Evolutionary conservation across 2,888 invertebrate genomes (phyloP).

Genomic region (Eupeodes latifasciatus): DNA sequence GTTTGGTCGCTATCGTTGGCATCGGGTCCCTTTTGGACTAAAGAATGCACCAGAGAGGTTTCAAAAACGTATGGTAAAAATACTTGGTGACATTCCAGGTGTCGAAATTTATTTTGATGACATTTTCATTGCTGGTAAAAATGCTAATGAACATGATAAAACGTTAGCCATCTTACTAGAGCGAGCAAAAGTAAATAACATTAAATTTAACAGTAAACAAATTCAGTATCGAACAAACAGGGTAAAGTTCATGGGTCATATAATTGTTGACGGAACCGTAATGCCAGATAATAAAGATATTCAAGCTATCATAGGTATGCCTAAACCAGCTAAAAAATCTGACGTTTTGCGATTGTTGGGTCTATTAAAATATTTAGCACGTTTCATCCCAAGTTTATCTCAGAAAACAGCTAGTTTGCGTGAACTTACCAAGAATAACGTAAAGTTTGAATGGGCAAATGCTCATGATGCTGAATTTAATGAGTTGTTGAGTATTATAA

Average conservation of each 20-base stretch:
- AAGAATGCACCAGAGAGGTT: conserved; percentile 80
- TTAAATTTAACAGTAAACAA: no score
- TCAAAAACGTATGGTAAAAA: conserved; percentile 78
- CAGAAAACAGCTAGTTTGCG: conserved; percentile 42
- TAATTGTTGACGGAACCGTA: conserved; percentile 67
- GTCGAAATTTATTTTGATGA: conserved; percentile 81
- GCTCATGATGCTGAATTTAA: conserved; percentile 54
- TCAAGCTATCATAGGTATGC: conserved; percentile 58
- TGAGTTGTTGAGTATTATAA: conserved; percentile 32
- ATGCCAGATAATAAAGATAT: conserved; percentile 52
- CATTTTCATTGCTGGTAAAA: conserved; percentile 77
- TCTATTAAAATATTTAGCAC: conserved; percentile 69
- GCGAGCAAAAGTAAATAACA: no score
- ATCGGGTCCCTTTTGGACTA: conserved; percentile 78
- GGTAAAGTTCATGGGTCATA: conserved; percentile 78
- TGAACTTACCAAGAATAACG: conserved; percentile 42
- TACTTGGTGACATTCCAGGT: conserved; percentile 80
- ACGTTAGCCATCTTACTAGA: no score
- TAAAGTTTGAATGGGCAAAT: conserved; percentile 49
- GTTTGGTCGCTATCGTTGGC: conserved; percentile 72
- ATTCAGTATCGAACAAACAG: conserved; percentile 71
- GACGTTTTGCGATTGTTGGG: conserved; percentile 54
- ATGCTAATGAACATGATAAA: conserved; percentile 70
- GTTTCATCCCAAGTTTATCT: conserved; percentile 73
- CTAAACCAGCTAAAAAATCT: conserved; percentile 36